A percentile compares a stretch with the other conserved stretches of the same genome.
phyloP scores from a whole-genome alignment of 2,888 invertebrate genomes.

The Pyralis farinalis region DNA sequence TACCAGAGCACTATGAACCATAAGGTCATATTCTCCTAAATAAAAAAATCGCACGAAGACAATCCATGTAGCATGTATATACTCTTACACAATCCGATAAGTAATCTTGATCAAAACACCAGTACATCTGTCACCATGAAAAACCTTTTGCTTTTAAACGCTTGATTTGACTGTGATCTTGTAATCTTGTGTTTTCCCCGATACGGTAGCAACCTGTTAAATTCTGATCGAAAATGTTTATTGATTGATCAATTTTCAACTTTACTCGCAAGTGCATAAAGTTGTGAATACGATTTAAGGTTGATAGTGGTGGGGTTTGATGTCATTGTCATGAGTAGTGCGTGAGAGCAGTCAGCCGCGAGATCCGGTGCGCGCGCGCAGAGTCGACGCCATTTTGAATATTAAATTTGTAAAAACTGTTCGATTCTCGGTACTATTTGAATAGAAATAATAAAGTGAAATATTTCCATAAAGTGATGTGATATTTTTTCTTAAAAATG shows the following conservation, averaged over 20 bases:
- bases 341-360: conserved; percentile 60
- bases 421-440: conserved; percentile 9
- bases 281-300: conserved; percentile 22
- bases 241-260: conserved; percentile 20
- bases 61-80: no score
- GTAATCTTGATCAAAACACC: background rate
- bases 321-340: conserved; percentile 53
- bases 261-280: conserved; percentile 23
- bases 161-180: conserved; percentile 30
- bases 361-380: conserved; percentile 54
- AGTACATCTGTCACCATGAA: background rate
- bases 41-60: no score
- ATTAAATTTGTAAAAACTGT: conserved; percentile 19
- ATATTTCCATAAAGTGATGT: background rate
- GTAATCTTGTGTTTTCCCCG: conserved; percentile 56
- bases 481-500: background rate
- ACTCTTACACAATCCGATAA: no score
- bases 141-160: conserved; percentile 8
- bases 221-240: conserved; percentile 34
- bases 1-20: no score
- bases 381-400: conserved; percentile 37
- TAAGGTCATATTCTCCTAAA: no score
- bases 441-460: no score
- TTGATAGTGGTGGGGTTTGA: conserved; percentile 43
- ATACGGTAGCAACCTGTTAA: conserved; percentile 50